Percentiles rank a stretch among this genome's conserved stretches.
Evolutionary conservation across 2,888 invertebrate species (phyloP).

Genomic region (Marronus borbonicus): DNA sequence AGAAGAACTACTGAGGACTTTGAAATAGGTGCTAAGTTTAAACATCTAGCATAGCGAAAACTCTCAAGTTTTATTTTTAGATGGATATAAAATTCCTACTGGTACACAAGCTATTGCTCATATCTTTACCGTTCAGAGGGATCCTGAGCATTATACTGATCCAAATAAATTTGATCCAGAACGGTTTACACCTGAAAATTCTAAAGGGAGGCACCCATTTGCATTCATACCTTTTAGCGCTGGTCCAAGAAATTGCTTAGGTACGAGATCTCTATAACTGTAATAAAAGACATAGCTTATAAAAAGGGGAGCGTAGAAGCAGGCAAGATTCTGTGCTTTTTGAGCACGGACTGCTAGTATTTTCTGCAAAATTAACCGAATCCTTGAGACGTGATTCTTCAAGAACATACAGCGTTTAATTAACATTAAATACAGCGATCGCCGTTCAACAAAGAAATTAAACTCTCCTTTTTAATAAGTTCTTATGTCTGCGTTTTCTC

Average conservation of each 20-base stretch:
- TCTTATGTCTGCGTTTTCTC: background rate
- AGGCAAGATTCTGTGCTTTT: too few relatives aligned
- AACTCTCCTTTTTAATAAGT: background rate
- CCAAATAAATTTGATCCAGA: constrained; percentile 47
- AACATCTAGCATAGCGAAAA: background rate
- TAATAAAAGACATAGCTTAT: too few relatives aligned
- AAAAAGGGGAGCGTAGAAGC: too few relatives aligned
- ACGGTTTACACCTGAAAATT: constrained; percentile 9
- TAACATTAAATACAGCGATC: too few relatives aligned
- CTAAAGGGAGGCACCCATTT: constrained; percentile 41
- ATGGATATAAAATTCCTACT: constrained; percentile 53
- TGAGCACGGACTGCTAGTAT: too few relatives aligned
- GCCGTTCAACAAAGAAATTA: too few relatives aligned
- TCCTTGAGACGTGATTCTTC: too few relatives aligned
- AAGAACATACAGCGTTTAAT: too few relatives aligned
- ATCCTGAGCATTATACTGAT: constrained; percentile 35
- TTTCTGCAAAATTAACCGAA: too few relatives aligned
- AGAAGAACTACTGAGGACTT: constrained; percentile 36
- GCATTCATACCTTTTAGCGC: constrained; percentile 49
- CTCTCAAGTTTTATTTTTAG: constrained; percentile 31
- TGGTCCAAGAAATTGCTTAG: constrained; percentile 48
- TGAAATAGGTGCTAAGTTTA: constrained; percentile 1
- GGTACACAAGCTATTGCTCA: constrained; percentile 39
- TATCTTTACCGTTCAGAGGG: constrained; percentile 34
- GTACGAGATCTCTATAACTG: background rate